phyloP scores from a whole-genome alignment of 2,888 invertebrate species.

The Cheilosia grossa region DNA sequence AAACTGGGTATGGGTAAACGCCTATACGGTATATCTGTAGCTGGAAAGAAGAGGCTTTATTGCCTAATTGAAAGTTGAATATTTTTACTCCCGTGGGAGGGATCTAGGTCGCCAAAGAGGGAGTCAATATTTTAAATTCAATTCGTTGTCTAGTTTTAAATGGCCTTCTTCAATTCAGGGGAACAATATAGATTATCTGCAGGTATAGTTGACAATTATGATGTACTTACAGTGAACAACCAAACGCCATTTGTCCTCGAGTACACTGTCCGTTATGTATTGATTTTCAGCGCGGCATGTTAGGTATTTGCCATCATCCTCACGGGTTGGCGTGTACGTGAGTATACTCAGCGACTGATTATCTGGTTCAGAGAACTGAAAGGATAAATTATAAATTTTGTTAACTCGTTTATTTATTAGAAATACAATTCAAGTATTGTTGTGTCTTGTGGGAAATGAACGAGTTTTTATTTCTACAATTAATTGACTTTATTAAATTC shows the following conservation, averaged over 20 bases:
- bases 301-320: constrained; percentile 95
- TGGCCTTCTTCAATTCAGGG: background rate
- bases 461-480: too few relatives aligned
- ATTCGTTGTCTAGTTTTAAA: constrained; percentile 11
- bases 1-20: background rate
- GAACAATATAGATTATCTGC: too few relatives aligned
- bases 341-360: constrained; percentile 93
- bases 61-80: constrained; percentile 23
- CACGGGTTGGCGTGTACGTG: constrained; percentile 91
- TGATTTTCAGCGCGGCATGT: constrained; percentile 95
- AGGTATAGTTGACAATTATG: background rate
- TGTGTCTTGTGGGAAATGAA: too few relatives aligned
- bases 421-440: too few relatives aligned
- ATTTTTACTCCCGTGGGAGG: constrained; percentile 1
- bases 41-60: constrained; percentile 27
- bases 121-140: constrained; percentile 39
- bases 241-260: constrained; percentile 94
- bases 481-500: too few relatives aligned
- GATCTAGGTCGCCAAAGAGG: background rate
- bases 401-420: too few relatives aligned
- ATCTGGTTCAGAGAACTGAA: constrained; percentile 91
- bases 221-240: constrained; percentile 94
- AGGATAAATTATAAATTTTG: constrained; percentile 10
- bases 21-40: background rate
- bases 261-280: constrained; percentile 90